Evolutionary conservation across 2,888 invertebrate species (phyloP), one percentile per base, ranked within the genome.

Genomic region (Ptychoptera albimana): DNA sequence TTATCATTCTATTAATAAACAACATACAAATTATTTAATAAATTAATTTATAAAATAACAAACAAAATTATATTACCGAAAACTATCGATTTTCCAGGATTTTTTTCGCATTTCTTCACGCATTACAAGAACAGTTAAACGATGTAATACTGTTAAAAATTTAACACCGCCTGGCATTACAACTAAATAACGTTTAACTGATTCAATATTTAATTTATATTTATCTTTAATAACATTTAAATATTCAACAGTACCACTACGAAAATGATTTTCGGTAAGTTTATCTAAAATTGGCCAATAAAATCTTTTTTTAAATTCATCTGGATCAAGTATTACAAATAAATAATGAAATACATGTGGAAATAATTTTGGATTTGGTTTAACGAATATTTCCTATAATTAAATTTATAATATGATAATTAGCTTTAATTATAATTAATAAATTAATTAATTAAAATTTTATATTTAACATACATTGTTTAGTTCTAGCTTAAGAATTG

Each of bases 231-330:
- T 47, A 44, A 59, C 48, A 44, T 57, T 61, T 0, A 65, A 49
- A 47, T 64, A 63, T 31, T 63, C 60, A 5, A 65, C 55, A 1
- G 64, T 61, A 32, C 55, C 52, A 2, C 60, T 51, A 50, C 52
- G 37, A 44, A 64, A 65, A 36, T 51, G 55, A 2, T 60, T 56
- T 43, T 65, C 65, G 0, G 57, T 52, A 35, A 57, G 58, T 43
- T 63, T 64, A 46, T 65, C 64, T 1, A 52, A 55, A 38, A 64
- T 56, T 1, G 65, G 65, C 65, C 65, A 65, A 48, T 59, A 65
- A 45, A 65, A 65, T 4, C 62, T 57, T n/a, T 59, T 60, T 45
- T 56, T 60, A 40, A 64, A 65, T 43, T 65, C 65, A 1, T 45
- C 49, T 1, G 60, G 53, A 55, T 65, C 65, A 9, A 60, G 49